Evolutionary conservation across 2,113 vertebrate genomes (phyloP), one percentile per base, ranked within the genome.

Genomic region (Phalacrocorax carbo): DNA sequence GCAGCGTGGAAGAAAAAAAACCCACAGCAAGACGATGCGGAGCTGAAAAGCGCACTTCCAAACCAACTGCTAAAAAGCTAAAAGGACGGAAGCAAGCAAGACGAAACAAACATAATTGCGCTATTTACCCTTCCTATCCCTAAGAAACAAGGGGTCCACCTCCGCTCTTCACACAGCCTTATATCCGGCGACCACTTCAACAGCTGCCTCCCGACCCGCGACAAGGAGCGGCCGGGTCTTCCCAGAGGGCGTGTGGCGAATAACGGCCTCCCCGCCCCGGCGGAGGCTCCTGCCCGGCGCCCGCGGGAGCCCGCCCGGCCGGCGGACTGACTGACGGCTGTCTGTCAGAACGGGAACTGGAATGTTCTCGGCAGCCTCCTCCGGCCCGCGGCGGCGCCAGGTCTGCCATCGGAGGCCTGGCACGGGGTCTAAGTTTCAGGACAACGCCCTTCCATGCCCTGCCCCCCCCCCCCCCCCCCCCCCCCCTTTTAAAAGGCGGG

Each of bases 281-380:
- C 36, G 32, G 23, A 40, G 52, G 32, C 65, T 44, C 86, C 49
- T 14, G 61, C 48, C 70, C 44, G 6, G 9, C 91, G 86, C 90
- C 88, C 62, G 88, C 85, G 46, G 27, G n/a, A 88, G 69, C 84
- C 78, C n/a, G 91, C 72, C 62, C 8, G 48, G 68, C 16, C 46
- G 86, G n/a, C 80, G 93, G 90, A 72, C 93, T 15, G 42, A 42
- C 42, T 42, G 42, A 42, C 42, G 42, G 42, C 42, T 42, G 42
- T 42, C 42, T 42, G 42, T 42, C 42, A 42, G 42, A 42, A 42
- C 42, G 42, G 42, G 42, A 42, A 42, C 96, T 73, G 76, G 17
- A 94, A 84, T 18, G 86, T n/a, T 79, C 88, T 92, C 96, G 44
- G 88, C 70, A 40, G 23, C n/a, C 75, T 5, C 15, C 38, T 13